Conservation (phyloP, 2,797 vertebrate genomes). For the Eremophila alpestris region DNA sequence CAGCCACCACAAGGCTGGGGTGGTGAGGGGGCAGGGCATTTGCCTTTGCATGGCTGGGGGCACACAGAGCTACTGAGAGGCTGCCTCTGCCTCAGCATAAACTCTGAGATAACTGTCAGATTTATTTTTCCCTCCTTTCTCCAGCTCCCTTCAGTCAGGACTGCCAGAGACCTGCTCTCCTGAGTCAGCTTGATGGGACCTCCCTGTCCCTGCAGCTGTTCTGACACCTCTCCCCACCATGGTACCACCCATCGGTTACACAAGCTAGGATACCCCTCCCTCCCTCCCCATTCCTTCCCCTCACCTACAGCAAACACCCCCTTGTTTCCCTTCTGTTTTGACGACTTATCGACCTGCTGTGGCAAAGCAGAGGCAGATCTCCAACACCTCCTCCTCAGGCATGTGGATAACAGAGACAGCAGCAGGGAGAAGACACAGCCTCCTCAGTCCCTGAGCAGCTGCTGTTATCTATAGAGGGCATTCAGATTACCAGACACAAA, state of each 20-base stretch:
- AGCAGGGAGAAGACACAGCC: not conserved
- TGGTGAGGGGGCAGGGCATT: not conserved
- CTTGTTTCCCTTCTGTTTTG: slow-evolving; percentile 13
- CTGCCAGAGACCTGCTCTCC: not conserved
- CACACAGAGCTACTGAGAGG: not conserved
- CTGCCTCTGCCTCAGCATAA: not conserved
- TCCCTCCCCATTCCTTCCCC: not conserved
- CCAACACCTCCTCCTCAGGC: not conserved
- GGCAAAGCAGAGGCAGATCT: slow-evolving; percentile 2
- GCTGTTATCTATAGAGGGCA: not conserved
- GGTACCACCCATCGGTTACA: not conserved
- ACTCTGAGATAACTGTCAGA: not conserved
- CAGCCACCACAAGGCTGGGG: accelerated
- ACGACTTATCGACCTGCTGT: not conserved
- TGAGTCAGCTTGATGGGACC: not conserved
- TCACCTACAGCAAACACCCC: not conserved
- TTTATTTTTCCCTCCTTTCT: not conserved
- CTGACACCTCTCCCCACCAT: not conserved
- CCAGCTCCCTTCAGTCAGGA: not conserved
- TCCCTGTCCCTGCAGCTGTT: not conserved
- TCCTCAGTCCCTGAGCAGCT: not conserved
- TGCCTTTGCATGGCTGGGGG: accelerated
- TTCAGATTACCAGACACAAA: not conserved
- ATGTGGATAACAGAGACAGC: not conserved
- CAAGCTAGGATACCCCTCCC: not conserved